Percentiles rank a stretch among this genome's conserved stretches.
phyloP scores from a whole-genome alignment of 2,888 invertebrate genomes.

The Coleophora deauratella region DNA sequence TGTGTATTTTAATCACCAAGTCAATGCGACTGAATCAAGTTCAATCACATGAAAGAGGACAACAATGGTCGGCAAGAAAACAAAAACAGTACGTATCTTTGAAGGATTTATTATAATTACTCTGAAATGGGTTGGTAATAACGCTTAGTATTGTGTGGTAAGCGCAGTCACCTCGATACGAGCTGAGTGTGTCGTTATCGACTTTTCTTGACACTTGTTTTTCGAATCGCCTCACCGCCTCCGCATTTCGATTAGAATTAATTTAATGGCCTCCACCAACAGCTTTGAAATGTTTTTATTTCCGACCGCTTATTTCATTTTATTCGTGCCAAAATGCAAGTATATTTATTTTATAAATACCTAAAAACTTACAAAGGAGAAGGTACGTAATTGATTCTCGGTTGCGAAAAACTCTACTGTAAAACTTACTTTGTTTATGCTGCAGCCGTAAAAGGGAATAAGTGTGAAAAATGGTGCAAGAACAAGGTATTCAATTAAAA shows the following conservation, averaged over 20 bases:
- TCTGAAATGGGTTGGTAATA: conserved; percentile 16
- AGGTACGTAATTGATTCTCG: too few relatives aligned
- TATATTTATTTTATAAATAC: too few relatives aligned
- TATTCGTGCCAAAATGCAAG: too few relatives aligned
- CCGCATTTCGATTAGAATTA: neutral
- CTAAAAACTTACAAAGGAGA: too few relatives aligned
- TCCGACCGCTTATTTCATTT: too few relatives aligned
- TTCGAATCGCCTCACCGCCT: neutral
- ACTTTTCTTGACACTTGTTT: conserved; percentile 6
- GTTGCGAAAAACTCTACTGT: neutral
- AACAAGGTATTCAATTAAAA: conserved; percentile 27
- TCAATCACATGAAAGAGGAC: conserved; percentile 14
- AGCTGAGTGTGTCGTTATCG: conserved; percentile 6
- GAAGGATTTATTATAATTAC: conserved; percentile 35
- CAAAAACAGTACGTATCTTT: conserved; percentile 17
- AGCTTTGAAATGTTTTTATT: too few relatives aligned
- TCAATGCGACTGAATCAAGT: neutral
- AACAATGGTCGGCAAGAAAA: conserved; percentile 13
- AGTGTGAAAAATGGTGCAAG: conserved; percentile 24
- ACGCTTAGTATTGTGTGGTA: conserved; percentile 5
- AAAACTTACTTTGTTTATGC: neutral
- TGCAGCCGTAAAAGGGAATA: conserved; percentile 13
- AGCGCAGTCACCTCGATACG: conserved; percentile 5
- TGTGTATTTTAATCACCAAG: conserved; percentile 11
- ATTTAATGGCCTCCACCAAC: neutral